These are phyloP conservation scores for Tympanoctomys barrerae DNA, from an alignment of 2,797 vertebrate genomes.

Conservation along the genomic window DNA sequence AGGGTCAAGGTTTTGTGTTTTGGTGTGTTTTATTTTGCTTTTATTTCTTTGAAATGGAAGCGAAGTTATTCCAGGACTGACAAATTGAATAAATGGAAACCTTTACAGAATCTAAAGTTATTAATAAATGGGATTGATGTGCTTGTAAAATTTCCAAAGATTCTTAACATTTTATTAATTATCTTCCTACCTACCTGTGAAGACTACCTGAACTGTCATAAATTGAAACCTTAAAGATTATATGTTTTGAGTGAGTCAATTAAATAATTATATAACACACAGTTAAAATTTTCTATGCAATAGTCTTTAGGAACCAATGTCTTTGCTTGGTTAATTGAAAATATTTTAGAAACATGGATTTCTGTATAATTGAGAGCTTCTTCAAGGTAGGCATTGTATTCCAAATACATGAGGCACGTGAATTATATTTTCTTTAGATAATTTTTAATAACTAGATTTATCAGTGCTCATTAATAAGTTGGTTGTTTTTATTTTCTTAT, in stretches of 20 bases:
- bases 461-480: not conserved
- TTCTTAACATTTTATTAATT: constrained; percentile 44
- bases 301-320: constrained; percentile 1
- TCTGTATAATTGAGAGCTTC: constrained; percentile 7
- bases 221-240: not conserved
- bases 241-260: constrained; percentile 39
- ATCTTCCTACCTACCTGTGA: constrained; percentile 19
- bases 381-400: constrained; percentile 1
- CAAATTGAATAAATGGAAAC: constrained; percentile 29
- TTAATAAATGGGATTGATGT: not conserved
- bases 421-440: not conserved
- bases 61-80: constrained; percentile 58
- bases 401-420: not conserved
- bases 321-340: constrained; percentile 57
- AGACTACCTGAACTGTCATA: constrained; percentile 28
- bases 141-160: not conserved
- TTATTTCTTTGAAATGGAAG: constrained; percentile 4
- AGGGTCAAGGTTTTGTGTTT: not conserved
- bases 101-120: constrained; percentile 17
- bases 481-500: constrained; percentile 40
- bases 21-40: not conserved
- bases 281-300: constrained; percentile 15
- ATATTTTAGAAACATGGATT: constrained; percentile 31
- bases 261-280: not conserved
- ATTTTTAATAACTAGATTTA: not conserved